Evolutionary conservation across 2,113 vertebrate genomes (phyloP).

Genomic region (Phodopus roborovskii): DNA sequence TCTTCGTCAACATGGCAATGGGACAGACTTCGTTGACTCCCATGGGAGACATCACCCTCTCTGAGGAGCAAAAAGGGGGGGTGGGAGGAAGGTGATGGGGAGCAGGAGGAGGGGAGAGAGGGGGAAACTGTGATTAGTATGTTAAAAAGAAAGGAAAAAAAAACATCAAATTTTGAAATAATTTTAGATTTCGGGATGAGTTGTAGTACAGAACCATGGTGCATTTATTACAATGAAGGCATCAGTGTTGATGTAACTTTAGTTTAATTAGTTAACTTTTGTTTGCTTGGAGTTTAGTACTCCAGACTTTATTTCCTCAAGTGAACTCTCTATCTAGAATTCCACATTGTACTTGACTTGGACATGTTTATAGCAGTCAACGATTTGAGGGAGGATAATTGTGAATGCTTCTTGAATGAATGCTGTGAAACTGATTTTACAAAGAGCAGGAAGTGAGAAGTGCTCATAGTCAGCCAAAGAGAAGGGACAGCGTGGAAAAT

Average conservation of each 20-base stretch:
- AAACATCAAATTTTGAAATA: neutral
- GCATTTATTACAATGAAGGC: neutral
- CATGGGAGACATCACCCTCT: no score
- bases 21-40: no score
- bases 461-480: neutral
- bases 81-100: no score
- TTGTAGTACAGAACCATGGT: neutral
- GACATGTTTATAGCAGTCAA: neutral
- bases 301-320: neutral
- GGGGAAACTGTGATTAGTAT: no score
- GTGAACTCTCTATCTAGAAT: neutral
- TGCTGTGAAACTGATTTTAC: neutral
- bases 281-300: neutral
- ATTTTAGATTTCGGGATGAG: conserved; percentile 42
- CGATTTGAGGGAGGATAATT: neutral
- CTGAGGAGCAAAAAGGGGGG: no score
- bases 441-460: neutral
- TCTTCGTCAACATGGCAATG: no score
- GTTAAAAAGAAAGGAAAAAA: no score
- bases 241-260: neutral
- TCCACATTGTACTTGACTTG: neutral
- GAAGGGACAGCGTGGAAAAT: neutral
- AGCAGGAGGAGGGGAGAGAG: no score
- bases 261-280: neutral
- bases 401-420: neutral